A percentile compares a stretch with the other conserved stretches of the same genome.
Conservation (phyloP, 23 tunicate genomes). For the Styela clava region DNA sequence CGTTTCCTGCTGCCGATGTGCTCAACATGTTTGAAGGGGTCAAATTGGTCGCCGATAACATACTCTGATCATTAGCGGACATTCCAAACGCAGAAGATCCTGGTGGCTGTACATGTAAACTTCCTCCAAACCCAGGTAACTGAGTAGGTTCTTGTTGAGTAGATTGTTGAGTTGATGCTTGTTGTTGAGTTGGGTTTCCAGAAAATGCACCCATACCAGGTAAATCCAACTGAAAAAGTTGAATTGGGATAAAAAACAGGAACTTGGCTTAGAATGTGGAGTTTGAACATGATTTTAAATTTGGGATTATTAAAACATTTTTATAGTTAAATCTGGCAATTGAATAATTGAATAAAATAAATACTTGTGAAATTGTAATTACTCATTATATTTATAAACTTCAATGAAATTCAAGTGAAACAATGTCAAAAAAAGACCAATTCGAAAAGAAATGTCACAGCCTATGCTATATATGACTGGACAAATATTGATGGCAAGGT, state of each 20-base stretch:
- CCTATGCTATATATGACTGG: no score
- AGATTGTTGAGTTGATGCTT: conserved; percentile 2
- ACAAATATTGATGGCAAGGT: no score
- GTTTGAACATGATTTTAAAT: neutral
- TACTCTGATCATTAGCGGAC: conserved; percentile 8
- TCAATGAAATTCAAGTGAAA: no score
- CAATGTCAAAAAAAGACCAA: no score
- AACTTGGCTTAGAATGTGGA: neutral
- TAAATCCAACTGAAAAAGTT: conserved; percentile 44
- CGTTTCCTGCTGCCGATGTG: conserved; percentile 35
- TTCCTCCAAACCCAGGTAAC: neutral
- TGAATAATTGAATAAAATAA: no score
- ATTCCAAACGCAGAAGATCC: conserved; percentile 25
- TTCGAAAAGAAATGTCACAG: no score
- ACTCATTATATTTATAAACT: no score
- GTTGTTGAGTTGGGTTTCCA: conserved; percentile 20
- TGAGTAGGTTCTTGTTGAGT: neutral
- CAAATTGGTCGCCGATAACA: neutral
- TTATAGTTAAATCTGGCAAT: no score
- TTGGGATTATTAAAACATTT: no score
- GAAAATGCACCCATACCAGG: conserved; percentile 29
- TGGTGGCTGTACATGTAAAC: neutral
- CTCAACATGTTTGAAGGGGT: conserved; percentile 52
- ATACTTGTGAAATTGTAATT: no score
- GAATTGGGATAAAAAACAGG: neutral